Evolutionary conservation across 1,140 invertebrate species (phyloP), one percentile per base, ranked within the genome.

Genomic region (Drosophila cardini): DNA sequence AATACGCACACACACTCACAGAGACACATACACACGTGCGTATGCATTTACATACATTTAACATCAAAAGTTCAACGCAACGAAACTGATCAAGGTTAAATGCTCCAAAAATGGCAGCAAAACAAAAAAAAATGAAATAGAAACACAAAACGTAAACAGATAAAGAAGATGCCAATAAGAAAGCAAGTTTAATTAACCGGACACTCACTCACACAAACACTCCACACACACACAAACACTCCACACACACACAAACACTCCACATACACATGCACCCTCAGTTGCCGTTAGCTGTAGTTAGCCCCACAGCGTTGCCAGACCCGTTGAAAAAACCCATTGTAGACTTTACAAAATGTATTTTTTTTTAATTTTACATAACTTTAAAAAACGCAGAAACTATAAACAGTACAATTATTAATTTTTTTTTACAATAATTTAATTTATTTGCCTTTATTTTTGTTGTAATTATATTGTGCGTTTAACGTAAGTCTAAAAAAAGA

Each of bases 41-140:
- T 58, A 30, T 68, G 43, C 61, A 62, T 65, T 75, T 65, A 58
- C 69, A 76, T 65, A 58, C 69, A 76, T 83, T 79, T 67, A 79
- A 76, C 72, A 79, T 80, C 50, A 72, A 86, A 81, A 86, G 83
- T 87, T 86, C 82, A 86, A 79, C 78, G 78, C 65, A 87, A 86
- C 68, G 43, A 52, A 79, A 67, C 70, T 71, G 71, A 86, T 82
- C 82, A 86, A 86, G 82, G 82, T 86, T 86, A 87, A 82, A 82
- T 71, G 69, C 43, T 48, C 42, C 30, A 52, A 55, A 55, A 38
- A 55, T 40, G 58, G 32, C 61, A 76, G 32, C 10, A 70, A 62
- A 40, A 56, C 32, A 30, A 46, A 21, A 71, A 71, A 32, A 16
- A 21, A 9, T 0, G 21, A 61, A 34, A 69, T 53, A 52, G 42